These are phyloP conservation scores for Petromus typicus DNA, from an alignment of 2,113 vertebrate genomes.

Conservation along the genomic window DNA sequence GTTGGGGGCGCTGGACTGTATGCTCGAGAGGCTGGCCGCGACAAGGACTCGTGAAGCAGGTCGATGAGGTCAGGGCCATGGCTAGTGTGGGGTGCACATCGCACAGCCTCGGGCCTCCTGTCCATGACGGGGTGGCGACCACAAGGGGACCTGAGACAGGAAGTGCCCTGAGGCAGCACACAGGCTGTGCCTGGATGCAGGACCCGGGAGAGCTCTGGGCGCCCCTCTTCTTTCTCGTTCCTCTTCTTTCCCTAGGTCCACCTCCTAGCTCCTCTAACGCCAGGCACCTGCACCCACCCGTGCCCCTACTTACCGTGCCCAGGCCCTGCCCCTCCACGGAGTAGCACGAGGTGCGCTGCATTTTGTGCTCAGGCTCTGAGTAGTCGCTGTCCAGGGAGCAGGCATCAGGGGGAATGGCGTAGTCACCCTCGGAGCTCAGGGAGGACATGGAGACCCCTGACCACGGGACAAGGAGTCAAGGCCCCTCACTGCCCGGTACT, in stretches of 20 bases:
- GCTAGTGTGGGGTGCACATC: accelerated
- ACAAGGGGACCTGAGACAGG: not conserved
- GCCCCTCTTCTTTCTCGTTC: not conserved
- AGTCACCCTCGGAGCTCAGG: conserved; percentile 96
- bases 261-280: not conserved
- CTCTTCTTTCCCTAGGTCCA: accelerated
- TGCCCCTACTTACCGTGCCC: conserved; percentile 53
- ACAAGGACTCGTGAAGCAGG: accelerated
- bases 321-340: conserved; percentile 86
- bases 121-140: not conserved
- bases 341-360: conserved; percentile 94
- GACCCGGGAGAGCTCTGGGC: not conserved
- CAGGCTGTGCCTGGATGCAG: not conserved
- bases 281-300: not conserved
- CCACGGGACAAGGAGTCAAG: not conserved
- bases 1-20: not conserved
- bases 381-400: conserved; percentile 96
- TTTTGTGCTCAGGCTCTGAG: conserved; percentile 96
- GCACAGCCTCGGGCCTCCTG: not conserved
- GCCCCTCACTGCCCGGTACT: not conserved
- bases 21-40: not conserved
- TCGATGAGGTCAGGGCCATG: not conserved
- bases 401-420: conserved; percentile 98
- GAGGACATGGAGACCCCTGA: conserved; percentile 97
- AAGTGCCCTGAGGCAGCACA: not conserved